phyloP scores from a whole-genome alignment of 2,888 invertebrate species.

The Yponomeuta evonymella region DNA sequence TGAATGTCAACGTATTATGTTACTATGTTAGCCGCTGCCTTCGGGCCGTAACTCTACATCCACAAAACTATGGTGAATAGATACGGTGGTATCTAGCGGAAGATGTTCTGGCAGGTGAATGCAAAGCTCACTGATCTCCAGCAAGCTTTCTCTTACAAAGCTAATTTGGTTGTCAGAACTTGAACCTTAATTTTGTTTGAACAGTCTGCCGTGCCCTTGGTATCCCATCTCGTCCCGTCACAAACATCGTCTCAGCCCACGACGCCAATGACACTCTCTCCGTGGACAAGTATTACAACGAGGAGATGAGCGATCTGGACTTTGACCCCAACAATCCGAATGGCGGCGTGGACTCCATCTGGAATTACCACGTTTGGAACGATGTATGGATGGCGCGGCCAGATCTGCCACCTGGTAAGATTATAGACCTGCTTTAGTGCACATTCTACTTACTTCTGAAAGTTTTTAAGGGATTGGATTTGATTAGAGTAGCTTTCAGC shows the following conservation, averaged over 20 bases:
- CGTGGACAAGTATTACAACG: slow-evolving; percentile 85
- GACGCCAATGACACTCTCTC: slow-evolving; percentile 87
- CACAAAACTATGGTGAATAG: no score
- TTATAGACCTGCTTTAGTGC: no score
- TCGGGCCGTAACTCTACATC: no score
- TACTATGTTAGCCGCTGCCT: no score
- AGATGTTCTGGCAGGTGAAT: no score
- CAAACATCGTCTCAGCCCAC: slow-evolving; percentile 90
- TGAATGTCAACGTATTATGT: no score
- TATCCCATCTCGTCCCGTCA: slow-evolving; percentile 86
- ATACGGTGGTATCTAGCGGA: no score
- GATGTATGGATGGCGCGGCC: slow-evolving; percentile 91
- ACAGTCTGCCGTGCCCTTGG: slow-evolving; percentile 87
- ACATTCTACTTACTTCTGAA: neutral
- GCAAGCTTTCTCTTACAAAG: no score
- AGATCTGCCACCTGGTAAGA: slow-evolving; percentile 79
- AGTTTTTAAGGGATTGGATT: neutral
- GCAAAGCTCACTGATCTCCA: no score
- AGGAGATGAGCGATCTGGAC: slow-evolving; percentile 79
- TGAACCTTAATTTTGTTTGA: slow-evolving; percentile 21
- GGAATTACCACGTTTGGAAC: slow-evolving; percentile 94
- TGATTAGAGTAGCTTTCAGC: no score
- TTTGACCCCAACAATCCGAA: slow-evolving; percentile 80
- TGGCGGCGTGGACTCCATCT: slow-evolving; percentile 84
- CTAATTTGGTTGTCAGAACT: no score